Conservation (phyloP, 2,113 vertebrate genomes). For the Antechinus stuartii region DNA sequence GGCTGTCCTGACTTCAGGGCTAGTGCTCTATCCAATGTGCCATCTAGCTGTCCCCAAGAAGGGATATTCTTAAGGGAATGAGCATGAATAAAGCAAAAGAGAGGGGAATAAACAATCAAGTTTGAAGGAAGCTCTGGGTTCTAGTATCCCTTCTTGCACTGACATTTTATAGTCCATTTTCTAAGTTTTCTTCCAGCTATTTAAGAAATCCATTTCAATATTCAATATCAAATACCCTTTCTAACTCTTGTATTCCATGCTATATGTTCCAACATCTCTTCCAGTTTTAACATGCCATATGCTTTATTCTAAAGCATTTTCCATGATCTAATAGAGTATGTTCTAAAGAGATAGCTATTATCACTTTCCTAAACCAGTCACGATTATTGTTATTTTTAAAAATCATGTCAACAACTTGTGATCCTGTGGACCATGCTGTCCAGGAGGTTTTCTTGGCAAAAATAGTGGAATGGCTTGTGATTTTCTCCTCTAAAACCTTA, state of each 20-base stretch:
- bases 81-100: neutral
- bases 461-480: neutral
- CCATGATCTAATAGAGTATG: neutral
- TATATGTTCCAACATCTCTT: neutral
- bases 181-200: neutral
- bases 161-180: neutral
- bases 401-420: neutral
- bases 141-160: neutral
- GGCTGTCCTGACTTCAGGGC: too few species aligned
- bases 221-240: neutral
- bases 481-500: neutral
- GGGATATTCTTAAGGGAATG: neutral
- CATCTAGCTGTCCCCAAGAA: neutral
- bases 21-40: too few species aligned
- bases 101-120: neutral
- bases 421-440: neutral
- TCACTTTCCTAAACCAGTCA: neutral
- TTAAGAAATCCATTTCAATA: neutral
- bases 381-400: neutral
- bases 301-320: neutral
- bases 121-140: neutral
- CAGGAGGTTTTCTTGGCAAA: neutral
- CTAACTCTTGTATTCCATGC: neutral
- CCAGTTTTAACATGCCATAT: neutral
- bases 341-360: neutral